A percentile compares a stretch with the other conserved stretches of the same genome.
phyloP scores from a whole-genome alignment of 1,140 invertebrate genomes.

The Drosophila melanica region DNA sequence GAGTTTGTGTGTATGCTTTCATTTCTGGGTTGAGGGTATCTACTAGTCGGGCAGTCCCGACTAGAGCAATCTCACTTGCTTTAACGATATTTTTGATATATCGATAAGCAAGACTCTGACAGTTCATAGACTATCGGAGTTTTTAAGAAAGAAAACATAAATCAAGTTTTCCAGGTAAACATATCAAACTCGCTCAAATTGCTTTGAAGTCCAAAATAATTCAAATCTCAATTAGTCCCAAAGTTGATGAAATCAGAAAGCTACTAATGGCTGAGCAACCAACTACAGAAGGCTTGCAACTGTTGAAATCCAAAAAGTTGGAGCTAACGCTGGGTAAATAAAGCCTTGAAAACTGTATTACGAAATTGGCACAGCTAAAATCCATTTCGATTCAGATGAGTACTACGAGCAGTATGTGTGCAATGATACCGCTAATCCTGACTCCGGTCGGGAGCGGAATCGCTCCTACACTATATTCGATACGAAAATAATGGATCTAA shows the following conservation, averaged over 20 bases:
- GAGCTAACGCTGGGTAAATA: constrained; percentile 5
- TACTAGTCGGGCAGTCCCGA: too few relatives aligned
- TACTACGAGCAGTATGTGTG: constrained; percentile 4
- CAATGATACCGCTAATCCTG: neutral
- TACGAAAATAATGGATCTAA: neutral
- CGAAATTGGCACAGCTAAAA: neutral
- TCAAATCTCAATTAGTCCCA: neutral
- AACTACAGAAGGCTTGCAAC: neutral
- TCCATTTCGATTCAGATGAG: neutral
- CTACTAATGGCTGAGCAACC: neutral
- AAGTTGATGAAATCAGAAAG: neutral
- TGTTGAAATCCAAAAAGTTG: neutral
- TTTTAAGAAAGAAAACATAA: too few relatives aligned
- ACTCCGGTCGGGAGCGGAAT: too few relatives aligned
- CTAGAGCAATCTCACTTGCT: too few relatives aligned
- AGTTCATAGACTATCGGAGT: too few relatives aligned
- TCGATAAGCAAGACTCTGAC: too few relatives aligned
- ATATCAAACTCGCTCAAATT: neutral
- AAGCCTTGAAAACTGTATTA: neutral
- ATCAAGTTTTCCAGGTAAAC: neutral
- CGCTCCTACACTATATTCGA: neutral
- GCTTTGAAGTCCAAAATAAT: neutral
- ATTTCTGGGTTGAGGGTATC: too few relatives aligned
- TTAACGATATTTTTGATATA: too few relatives aligned
- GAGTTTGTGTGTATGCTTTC: too few relatives aligned